These are phyloP conservation scores for Erebia epiphron DNA, from an alignment of 2,888 invertebrate genomes.

Conservation along the genomic window DNA sequence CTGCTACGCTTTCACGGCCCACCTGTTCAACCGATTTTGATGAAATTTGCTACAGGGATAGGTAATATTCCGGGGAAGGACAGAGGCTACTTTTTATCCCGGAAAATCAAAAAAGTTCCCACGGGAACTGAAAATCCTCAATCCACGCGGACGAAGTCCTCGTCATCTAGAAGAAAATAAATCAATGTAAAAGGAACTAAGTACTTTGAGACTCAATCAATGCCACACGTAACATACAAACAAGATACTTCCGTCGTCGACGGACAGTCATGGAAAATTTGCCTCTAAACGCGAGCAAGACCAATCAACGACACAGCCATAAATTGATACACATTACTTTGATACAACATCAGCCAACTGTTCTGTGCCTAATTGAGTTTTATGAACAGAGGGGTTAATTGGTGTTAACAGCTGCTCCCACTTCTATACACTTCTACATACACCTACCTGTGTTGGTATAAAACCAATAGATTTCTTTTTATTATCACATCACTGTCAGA, in stretches of 20 bases:
- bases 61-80: too few relatives aligned
- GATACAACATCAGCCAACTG: slow-evolving; percentile 19
- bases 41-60: too few relatives aligned
- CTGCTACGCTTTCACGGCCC: too few relatives aligned
- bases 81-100: too few relatives aligned
- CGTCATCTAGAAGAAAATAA: too few relatives aligned
- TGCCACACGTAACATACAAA: not conserved
- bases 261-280: slow-evolving; percentile 29
- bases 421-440: slow-evolving; percentile 36
- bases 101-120: too few relatives aligned
- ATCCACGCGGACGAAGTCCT: too few relatives aligned
- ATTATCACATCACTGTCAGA: not conserved
- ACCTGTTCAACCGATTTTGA: too few relatives aligned
- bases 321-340: slow-evolving; percentile 29
- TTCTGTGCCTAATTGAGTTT: slow-evolving; percentile 50
- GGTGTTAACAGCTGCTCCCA: slow-evolving; percentile 47
- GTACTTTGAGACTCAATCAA: not conserved
- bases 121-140: too few relatives aligned
- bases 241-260: not conserved
- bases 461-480: too few relatives aligned
- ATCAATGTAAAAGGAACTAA: too few relatives aligned
- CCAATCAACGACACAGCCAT: slow-evolving; percentile 16
- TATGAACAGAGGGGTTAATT: slow-evolving; percentile 51
- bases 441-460: not conserved
- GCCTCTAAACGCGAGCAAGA: slow-evolving; percentile 11